A percentile compares a stretch with the other conserved stretches of the same genome.
Conservation (phyloP, 1,140 invertebrate species). For the Octopus sinensis region DNA sequence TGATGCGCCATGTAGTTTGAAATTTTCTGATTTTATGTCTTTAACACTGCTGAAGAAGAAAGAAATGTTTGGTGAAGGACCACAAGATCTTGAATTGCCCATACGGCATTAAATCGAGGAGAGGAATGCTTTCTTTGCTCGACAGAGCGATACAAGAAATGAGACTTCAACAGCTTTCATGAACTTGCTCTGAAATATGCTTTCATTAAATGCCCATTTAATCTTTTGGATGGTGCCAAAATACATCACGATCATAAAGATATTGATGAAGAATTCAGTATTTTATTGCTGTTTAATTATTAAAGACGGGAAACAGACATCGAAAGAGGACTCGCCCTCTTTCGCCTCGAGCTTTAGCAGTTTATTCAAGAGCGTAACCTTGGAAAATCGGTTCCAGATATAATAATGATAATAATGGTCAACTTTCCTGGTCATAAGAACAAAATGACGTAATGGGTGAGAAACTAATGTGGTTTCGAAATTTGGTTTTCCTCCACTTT, state of each 20-base stretch:
- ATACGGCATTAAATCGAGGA: not conserved
- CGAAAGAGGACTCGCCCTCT: not conserved
- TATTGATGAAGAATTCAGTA: not conserved
- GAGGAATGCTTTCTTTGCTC: slow-evolving; percentile 4
- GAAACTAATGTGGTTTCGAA: too few species aligned
- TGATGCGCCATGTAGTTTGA: too few species aligned
- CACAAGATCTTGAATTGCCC: slow-evolving; percentile 4
- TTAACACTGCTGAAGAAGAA: not conserved
- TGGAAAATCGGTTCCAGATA: slow-evolving; percentile 4
- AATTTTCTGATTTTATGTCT: too few species aligned
- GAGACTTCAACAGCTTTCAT: not conserved
- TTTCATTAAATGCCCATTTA: not conserved
- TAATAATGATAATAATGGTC: not conserved
- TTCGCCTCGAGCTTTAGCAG: not conserved
- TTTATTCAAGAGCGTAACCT: not conserved
- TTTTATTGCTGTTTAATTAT: not conserved
- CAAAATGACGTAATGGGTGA: too few species aligned
- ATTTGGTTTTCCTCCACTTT: too few species aligned
- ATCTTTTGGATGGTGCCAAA: slow-evolving; percentile 1
- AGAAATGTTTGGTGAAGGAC: not conserved
- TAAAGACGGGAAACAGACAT: not conserved
- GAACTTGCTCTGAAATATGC: not conserved
- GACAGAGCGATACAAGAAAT: not conserved
- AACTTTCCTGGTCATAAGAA: too few species aligned
- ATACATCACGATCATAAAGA: not conserved